phyloP scores from a whole-genome alignment of 1,140 invertebrate species.

The Magallana ariakensis region DNA sequence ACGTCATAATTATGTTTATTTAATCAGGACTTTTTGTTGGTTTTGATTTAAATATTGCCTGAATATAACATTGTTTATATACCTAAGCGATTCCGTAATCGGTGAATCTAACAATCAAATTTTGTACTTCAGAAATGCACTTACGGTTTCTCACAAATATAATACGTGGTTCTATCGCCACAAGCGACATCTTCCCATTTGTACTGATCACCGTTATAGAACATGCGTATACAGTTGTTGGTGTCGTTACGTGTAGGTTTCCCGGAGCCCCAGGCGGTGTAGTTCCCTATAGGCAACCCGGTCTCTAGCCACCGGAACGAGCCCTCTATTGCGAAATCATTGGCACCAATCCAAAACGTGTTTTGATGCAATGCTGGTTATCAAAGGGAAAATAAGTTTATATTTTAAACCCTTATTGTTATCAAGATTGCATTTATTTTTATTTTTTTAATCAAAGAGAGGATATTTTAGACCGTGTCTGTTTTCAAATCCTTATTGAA shows the following conservation, averaged over 20 bases:
- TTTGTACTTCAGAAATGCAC: neutral
- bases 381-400: neutral
- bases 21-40: no score
- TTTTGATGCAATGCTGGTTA: neutral
- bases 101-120: no score
- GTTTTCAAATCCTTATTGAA: no score
- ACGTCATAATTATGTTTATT: no score
- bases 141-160: constrained; percentile 35
- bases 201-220: neutral
- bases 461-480: no score
- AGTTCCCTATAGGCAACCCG: neutral
- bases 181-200: constrained; percentile 23
- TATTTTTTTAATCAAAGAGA: no score
- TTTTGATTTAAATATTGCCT: no score
- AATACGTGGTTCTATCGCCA: neutral
- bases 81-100: no score
- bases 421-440: neutral
- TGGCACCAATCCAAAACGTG: constrained; percentile 28
- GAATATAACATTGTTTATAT: no score
- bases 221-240: neutral
- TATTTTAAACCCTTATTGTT: neutral
- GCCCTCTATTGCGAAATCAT: constrained; percentile 21
- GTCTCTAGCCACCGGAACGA: constrained; percentile 40
- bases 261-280: neutral
- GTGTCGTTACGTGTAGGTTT: constrained; percentile 5